Evolutionary conservation across 1,140 invertebrate genomes (phyloP), one percentile per base, ranked within the genome.

Genomic region (Euschistus heros): DNA sequence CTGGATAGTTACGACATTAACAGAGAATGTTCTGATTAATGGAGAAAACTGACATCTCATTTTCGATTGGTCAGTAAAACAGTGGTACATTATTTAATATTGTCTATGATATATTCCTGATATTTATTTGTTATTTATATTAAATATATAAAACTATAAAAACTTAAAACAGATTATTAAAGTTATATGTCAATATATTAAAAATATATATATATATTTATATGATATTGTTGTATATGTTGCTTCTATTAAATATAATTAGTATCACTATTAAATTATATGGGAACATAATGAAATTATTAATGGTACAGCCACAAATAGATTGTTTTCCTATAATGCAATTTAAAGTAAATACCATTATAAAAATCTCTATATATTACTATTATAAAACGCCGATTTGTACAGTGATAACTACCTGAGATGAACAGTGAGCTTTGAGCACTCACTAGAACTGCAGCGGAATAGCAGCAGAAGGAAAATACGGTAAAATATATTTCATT

Each of bases 81-180:
- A 17, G 47, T 5, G n/a, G 24, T 24, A 24, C 54, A 57, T 57
- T 57, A 26, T 57, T 57, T 24, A 17, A 57, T 57, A 57, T 57
- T 57, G 54, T 57, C 54, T 57, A 57, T 57, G 54, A 57, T 57
- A 57, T 57, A 57, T 57, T 57, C 54, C 55, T 66, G 27, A 50
- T 63, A 63, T 54, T 62, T 62, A 37, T 50, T 59, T 67, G 64
- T 67, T 67, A 62, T 67, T 62, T 63, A 59, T 64, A 67, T 62
- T 63, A 64, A 33, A 42, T 65, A 67, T 66, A 66, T 67, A 67
- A 67, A 67, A 67, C 66, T 67, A 67, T 67, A 67, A 67, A 63
- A 67, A 67, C 66, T 57, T 64, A 67, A 67, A 67, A 67, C 66
- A 67, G 66, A 59, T 67, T 33, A 60, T 67, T 67, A 64, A 67